phyloP scores from a whole-genome alignment of 2,888 invertebrate genomes.

The Plagodis pulveraria region DNA sequence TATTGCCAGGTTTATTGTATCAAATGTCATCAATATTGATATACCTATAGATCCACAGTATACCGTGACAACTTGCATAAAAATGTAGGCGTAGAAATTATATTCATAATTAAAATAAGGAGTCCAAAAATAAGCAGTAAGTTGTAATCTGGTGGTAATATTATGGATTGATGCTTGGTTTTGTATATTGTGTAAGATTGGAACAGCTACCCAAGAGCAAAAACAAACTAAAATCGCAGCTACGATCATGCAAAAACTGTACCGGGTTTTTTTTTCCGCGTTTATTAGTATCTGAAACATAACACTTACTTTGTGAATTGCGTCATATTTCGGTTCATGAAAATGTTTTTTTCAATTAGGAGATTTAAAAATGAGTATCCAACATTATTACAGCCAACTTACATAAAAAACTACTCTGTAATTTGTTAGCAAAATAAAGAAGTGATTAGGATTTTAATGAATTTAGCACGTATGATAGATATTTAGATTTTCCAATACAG shows the following conservation, averaged over 20 bases:
- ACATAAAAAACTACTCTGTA: no score
- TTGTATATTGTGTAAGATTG: constrained; percentile 41
- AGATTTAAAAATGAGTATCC: no score
- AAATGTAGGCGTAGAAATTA: constrained; percentile 41
- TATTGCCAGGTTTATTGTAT: constrained; percentile 41
- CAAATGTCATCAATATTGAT: constrained; percentile 34
- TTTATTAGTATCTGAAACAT: constrained; percentile 43
- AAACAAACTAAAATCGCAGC: constrained; percentile 34
- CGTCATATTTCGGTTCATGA: no score
- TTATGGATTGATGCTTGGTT: constrained; percentile 42
- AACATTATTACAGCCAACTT: no score
- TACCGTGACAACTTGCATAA: constrained; percentile 39
- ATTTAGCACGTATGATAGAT: no score
- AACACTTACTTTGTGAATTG: no score
- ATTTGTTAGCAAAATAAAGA: no score
- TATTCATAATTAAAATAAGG: constrained; percentile 49
- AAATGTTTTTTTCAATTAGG: no score
- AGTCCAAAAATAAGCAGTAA: constrained; percentile 46
- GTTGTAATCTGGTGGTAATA: constrained; percentile 42
- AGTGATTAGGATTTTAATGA: no score
- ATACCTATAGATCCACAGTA: constrained; percentile 27
- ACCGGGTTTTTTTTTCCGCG: constrained; percentile 41
- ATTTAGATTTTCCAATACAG: no score
- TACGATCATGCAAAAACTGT: constrained; percentile 32
- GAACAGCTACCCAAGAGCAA: constrained; percentile 40